Conservation (phyloP, 2,113 vertebrate species). For the Tursiops truncatus region DNA sequence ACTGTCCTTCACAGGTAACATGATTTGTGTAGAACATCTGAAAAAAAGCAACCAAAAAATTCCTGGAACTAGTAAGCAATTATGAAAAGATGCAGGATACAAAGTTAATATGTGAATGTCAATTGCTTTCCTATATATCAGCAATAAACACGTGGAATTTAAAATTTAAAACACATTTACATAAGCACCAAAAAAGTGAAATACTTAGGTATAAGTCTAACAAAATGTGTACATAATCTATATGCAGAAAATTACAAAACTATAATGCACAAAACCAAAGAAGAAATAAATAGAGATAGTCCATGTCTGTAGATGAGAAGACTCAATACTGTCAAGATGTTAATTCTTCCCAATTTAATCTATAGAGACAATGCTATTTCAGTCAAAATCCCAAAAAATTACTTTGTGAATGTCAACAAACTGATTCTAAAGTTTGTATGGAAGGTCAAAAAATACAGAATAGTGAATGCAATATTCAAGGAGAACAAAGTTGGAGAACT, state of each 20-base stretch:
- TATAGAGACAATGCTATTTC: background rate
- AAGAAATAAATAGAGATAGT: background rate
- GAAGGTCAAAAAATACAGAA: background rate
- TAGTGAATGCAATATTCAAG: background rate
- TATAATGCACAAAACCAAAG: background rate
- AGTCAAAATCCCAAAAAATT: background rate
- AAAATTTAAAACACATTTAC: background rate
- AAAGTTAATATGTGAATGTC: background rate
- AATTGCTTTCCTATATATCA: background rate
- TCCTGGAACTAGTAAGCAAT: background rate
- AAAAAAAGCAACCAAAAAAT: background rate
- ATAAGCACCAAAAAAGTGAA: background rate
- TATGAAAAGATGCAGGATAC: background rate
- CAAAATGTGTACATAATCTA: background rate
- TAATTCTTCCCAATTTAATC: background rate
- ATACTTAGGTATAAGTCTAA: background rate
- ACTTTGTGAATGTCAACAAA: background rate
- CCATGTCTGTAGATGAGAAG: background rate
- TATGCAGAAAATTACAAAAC: background rate
- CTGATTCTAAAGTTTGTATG: background rate
- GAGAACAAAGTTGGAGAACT: background rate
- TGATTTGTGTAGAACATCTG: background rate
- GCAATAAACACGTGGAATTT: background rate
- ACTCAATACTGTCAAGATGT: background rate
- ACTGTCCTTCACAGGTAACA: background rate